A percentile compares a stretch with the other conserved stretches of the same genome.
These are phyloP conservation scores for Echinarachnius parma DNA, from an alignment of 53 echinoderm and acorn worm species.

Conservation along the genomic window DNA sequence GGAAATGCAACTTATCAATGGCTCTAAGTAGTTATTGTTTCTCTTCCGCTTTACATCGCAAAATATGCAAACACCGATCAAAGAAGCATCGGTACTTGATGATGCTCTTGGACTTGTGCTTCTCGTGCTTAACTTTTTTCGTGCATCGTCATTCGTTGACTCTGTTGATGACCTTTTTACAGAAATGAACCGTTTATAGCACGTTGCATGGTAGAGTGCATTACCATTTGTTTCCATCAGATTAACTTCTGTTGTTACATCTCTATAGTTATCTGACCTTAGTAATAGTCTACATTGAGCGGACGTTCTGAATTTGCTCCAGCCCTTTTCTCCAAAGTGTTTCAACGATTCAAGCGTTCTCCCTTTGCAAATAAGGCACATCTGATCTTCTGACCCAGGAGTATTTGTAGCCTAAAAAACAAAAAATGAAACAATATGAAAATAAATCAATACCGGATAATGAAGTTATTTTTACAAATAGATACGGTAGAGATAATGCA, in stretches of 20 bases:
- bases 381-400: too few relatives aligned
- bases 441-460: too few relatives aligned
- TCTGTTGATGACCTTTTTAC: slow-evolving; percentile 53
- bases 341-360: background rate
- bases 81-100: slow-evolving; percentile 52
- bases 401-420: too few relatives aligned
- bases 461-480: too few relatives aligned
- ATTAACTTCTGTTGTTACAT: slow-evolving; percentile 57
- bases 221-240: slow-evolving; percentile 31
- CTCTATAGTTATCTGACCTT: slow-evolving; percentile 45
- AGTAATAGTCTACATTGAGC: slow-evolving; percentile 43
- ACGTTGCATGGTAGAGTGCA: slow-evolving; percentile 47
- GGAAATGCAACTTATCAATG: slow-evolving; percentile 56
- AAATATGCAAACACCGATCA: slow-evolving; percentile 63
- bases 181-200: slow-evolving; percentile 50
- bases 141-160: slow-evolving; percentile 6
- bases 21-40: slow-evolving; percentile 46
- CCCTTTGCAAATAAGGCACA: slow-evolving; percentile 36
- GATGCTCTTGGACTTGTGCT: slow-evolving; percentile 41
- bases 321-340: slow-evolving; percentile 10
- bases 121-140: slow-evolving; percentile 36
- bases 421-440: too few relatives aligned
- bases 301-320: slow-evolving; percentile 44
- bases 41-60: slow-evolving; percentile 49
- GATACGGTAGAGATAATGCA: too few relatives aligned